Base-by-base conservation (phyloP, 1,140 invertebrate genomes). In the Cherax destructor region DNA sequence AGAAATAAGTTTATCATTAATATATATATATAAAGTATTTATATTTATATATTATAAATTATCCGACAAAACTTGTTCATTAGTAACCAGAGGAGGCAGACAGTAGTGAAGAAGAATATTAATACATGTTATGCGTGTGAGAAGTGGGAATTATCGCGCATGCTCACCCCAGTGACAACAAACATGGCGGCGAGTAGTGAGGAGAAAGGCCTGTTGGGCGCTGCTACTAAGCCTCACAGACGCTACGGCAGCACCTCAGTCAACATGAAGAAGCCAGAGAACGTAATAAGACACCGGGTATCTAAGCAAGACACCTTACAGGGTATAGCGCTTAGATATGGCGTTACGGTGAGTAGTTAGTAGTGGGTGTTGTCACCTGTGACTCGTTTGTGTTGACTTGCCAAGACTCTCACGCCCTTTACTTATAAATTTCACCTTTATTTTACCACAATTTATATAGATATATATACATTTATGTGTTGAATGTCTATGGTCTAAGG, bases 211-310 rank as follows among this genome's bases (percentile, higher is more conserved):
- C 49, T 93, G 30, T 83, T 93, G 47, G 92, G 92, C 59, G 76
- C 92, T 1, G 47, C 88, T 30, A 79, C 59, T 69, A 93, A 88
- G 65, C 89, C 92, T 84, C 92, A 93, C 74, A 89, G 92, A 89
- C 92, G 92, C 52, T 93, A 93, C 87, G 92, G 92, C 52, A 93
- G 92, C 79, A 93, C 92, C 52, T 74, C 92, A 88, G 92, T 93
- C 77, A 93, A 93, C 91, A 93, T 93, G 92, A 93, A 93, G 91
- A 87, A 88, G 79, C 92, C 92, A 21, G 92, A 93, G 59, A 87
- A 92, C 85, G 72, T 93, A 21, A 72, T 93, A 18, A 88, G 77
- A 78, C 92, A 93, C 91, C 74, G 88, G 30, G 92, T 93, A 10
- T 93, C 92, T 3, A 93, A 93, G 87, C 89, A 86, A 72, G 92